A percentile compares a stretch with the other conserved stretches of the same genome.
Conservation (phyloP, 2,888 invertebrate genomes). For the Craniophora ligustri region DNA sequence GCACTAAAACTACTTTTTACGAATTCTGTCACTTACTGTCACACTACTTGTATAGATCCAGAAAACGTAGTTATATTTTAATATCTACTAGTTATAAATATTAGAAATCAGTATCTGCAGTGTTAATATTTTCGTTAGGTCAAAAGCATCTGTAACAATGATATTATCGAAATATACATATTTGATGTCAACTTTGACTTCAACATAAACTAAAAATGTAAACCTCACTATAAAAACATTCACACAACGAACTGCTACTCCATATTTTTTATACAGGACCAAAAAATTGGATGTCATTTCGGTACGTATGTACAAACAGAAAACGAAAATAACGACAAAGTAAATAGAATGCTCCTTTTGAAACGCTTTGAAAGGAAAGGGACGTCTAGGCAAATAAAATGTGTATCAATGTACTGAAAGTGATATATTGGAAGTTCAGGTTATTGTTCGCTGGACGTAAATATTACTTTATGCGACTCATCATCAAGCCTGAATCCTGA, state of each 20-base stretch:
- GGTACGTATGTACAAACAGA: slow-evolving; percentile 7
- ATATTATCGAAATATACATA: no score
- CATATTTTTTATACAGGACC: not conserved
- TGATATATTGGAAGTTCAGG: not conserved
- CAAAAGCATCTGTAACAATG: no score
- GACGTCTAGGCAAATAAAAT: slow-evolving; percentile 25
- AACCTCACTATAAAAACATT: not conserved
- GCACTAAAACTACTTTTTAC: no score
- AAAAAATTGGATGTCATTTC: slow-evolving; percentile 13
- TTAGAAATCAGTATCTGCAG: no score
- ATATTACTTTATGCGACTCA: not conserved
- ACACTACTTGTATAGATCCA: no score
- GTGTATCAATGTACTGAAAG: slow-evolving; percentile 33
- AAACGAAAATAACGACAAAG: slow-evolving; percentile 22
- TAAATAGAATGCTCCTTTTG: slow-evolving; percentile 30
- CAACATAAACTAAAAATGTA: no score
- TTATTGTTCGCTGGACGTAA: not conserved
- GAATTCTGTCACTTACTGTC: no score
- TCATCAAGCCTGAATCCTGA: not conserved
- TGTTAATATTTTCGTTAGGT: no score
- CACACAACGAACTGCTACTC: not conserved
- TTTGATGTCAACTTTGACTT: no score
- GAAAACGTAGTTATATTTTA: no score
- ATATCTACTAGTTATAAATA: no score
- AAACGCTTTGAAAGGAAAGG: slow-evolving; percentile 16